phyloP scores from a whole-genome alignment of 2,888 invertebrate genomes.

The Drosophila anomelani region DNA sequence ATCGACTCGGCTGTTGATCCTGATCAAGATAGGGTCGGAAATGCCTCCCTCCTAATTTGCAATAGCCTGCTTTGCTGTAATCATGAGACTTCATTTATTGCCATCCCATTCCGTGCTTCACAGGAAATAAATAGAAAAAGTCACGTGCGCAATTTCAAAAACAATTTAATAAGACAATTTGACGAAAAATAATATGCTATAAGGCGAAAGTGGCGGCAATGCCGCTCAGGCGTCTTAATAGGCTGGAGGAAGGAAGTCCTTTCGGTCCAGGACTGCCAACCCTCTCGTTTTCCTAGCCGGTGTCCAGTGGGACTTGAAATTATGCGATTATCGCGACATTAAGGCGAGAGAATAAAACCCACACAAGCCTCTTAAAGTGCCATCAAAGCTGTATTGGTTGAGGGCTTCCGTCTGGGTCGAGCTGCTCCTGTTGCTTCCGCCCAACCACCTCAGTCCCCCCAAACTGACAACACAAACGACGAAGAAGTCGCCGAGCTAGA shows the following conservation, averaged over 20 bases:
- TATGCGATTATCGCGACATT: slow-evolving; percentile 69
- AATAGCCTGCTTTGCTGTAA: neutral
- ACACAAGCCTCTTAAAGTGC: slow-evolving; percentile 70
- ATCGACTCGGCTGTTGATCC: no score
- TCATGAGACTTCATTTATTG: neutral
- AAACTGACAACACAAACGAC: slow-evolving; percentile 44
- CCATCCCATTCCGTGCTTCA: neutral
- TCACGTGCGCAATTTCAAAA: slow-evolving; percentile 65
- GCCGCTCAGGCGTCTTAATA: slow-evolving; percentile 11
- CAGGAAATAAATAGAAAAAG: slow-evolving; percentile 41
- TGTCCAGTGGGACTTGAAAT: slow-evolving; percentile 59
- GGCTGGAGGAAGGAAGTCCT: slow-evolving; percentile 18
- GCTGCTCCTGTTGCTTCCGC: slow-evolving; percentile 12
- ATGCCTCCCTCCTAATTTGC: no score
- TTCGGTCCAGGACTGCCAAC: slow-evolving; percentile 24
- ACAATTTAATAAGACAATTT: slow-evolving; percentile 62
- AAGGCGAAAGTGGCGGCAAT: slow-evolving; percentile 15
- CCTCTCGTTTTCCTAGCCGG: slow-evolving; percentile 10
- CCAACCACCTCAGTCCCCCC: neutral
- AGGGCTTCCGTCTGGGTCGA: slow-evolving; percentile 48
- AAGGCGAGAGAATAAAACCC: slow-evolving; percentile 55
- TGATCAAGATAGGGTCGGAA: no score
- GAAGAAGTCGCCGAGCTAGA: slow-evolving; percentile 32
- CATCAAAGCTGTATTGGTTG: slow-evolving; percentile 70
- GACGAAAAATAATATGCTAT: slow-evolving; percentile 53